Conservation (phyloP, 1,140 invertebrate species). For the Pseudomyrmex dendroicus region DNA sequence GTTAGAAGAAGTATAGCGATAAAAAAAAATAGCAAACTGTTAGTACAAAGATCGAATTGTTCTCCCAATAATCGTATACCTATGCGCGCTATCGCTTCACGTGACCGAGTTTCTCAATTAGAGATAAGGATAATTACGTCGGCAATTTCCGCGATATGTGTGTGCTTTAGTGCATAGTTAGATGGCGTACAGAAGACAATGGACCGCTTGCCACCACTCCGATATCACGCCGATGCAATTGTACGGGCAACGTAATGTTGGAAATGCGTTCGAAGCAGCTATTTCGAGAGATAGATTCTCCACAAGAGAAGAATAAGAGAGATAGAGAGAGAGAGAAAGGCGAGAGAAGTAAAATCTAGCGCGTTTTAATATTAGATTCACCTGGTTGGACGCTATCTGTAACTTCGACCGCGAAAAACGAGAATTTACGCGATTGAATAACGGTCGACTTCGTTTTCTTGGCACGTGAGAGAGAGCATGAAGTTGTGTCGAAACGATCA, state of each 20-base stretch:
- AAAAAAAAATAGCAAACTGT: background rate
- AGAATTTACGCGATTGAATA: conserved; percentile 47
- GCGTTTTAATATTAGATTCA: conserved; percentile 59
- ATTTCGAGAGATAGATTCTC: conserved; percentile 48
- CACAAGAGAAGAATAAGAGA: background rate
- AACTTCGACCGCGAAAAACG: conserved; percentile 18
- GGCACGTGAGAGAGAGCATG: background rate
- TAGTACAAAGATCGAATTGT: conserved; percentile 1
- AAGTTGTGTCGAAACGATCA: conserved; percentile 6
- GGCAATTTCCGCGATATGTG: conserved; percentile 52
- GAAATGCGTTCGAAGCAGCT: conserved; percentile 1
- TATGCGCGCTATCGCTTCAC: conserved; percentile 16
- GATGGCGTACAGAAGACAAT: conserved; percentile 50
- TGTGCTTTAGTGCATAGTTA: conserved; percentile 38
- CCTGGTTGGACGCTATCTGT: conserved; percentile 45
- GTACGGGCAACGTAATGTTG: conserved; percentile 20
- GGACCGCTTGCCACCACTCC: conserved; percentile 23
- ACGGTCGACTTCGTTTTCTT: conserved; percentile 37
- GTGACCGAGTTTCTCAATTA: conserved; percentile 57
- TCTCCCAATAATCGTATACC: conserved; percentile 6
- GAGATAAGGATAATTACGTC: conserved; percentile 59
- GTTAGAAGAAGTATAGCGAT: conserved; percentile 5
- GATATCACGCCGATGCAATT: conserved; percentile 46
- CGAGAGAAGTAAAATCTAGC: conserved; percentile 19
- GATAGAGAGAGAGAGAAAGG: too few relatives aligned